Base-by-base conservation (phyloP, 2,113 vertebrate genomes). In the Saccopteryx bilineata region DNA sequence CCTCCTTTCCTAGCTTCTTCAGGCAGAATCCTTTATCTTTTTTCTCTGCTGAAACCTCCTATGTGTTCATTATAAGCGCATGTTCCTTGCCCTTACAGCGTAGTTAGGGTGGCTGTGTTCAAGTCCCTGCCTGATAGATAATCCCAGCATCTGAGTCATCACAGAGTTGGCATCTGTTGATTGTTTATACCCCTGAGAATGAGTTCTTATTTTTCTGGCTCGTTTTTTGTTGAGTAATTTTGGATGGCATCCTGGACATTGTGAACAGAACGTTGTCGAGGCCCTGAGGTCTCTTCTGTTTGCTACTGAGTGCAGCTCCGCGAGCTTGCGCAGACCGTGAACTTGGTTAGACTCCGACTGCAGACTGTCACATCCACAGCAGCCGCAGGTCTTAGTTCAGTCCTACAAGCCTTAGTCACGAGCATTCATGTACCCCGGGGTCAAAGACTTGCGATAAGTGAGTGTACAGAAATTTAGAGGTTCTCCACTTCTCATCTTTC, bases 331-430 rank as follows among this genome's bases (percentile, higher is more conserved):
- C 18, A n/a, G 63, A 24, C 48, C 18, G 0, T 11, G n/a, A 26
- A 13, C 28, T 3, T 39, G 31, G 24, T 33, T 31, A 58, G 66
- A 28, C 21, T 19, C 9, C 7, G n/a, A 4, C 1, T 19, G 50
- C 17, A 33, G 54, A 28, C 80, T 9, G 24, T 23, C 31, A 1
- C 18, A 14, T 52, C 39, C 66, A 71, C 21, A 9, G 50, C 0
- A 0, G 15, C 0, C 9, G 60, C 74, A 12, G 10, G 28, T 46
- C 26, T 10, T 1, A 3, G 4, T 26, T 4, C 4, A 12, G 4
- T 50, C 54, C n/a, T 14, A 18, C 12, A 26, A 52, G 33, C 60
- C 48, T 50, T 31, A 5, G 2, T 24, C 28, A 18, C 2, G 46
- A 66, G 83, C 31, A 21, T 56, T 12, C 1, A 0, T 66, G 26